Conservation (phyloP, 2,888 invertebrate genomes). For the Protodeltote pygarga region DNA sequence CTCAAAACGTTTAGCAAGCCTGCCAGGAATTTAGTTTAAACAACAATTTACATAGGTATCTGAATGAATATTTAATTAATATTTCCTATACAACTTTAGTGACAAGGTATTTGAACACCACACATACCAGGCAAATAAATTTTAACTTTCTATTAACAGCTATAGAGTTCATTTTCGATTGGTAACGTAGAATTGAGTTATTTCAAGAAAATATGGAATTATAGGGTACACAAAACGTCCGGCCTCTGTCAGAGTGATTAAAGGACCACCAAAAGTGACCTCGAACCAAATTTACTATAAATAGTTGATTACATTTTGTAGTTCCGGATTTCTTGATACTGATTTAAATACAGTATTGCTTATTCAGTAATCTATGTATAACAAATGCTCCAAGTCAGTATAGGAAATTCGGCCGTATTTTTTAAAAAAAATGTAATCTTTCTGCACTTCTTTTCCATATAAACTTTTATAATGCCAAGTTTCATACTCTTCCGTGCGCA, state of each 20-base stretch:
- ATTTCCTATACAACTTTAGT: conserved; percentile 31
- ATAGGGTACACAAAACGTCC: conserved; percentile 9
- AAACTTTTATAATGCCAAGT: no score
- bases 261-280: conserved; percentile 7
- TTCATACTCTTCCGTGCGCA: no score
- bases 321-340: no score
- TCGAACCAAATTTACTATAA: conserved; percentile 3
- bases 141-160: background rate
- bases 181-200: background rate
- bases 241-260: conserved; percentile 16
- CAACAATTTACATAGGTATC: conserved; percentile 33
- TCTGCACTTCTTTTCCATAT: no score
- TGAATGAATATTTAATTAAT: conserved; percentile 26
- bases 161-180: conserved; percentile 5
- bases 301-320: no score
- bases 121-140: no score
- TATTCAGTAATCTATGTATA: no score
- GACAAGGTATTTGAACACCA: conserved; percentile 34
- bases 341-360: no score
- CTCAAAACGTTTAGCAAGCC: no score
- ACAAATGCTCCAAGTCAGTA: no score
- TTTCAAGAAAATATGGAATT: conserved; percentile 13
- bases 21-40: conserved; percentile 14
- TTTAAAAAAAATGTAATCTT: no score
- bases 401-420: no score